Conservation (phyloP, 2,797 vertebrate genomes). For the Bradypus variegatus region DNA sequence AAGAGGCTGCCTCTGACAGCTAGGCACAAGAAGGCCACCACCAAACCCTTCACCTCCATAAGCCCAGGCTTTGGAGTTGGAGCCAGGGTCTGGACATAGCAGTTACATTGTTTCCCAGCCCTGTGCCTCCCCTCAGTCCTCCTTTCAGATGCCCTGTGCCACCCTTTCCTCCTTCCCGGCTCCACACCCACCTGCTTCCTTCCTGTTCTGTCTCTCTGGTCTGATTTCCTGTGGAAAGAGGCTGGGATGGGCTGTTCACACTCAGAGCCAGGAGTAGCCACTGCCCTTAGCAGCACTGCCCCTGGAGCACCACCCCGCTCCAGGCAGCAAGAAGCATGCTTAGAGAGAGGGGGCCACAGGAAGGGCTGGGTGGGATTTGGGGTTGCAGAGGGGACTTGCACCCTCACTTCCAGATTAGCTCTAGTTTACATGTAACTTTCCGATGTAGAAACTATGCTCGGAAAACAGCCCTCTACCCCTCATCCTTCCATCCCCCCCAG, state of each 20-base stretch:
- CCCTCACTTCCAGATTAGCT: background rate
- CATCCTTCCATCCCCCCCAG: background rate
- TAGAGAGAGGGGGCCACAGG: background rate
- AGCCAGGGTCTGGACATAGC: background rate
- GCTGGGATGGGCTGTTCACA: conserved; percentile 19
- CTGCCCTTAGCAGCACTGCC: background rate
- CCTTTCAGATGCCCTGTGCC: background rate
- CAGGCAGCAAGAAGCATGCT: background rate
- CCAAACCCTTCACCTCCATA: background rate
- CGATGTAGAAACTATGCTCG: background rate
- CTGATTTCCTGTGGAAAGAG: conserved; percentile 54
- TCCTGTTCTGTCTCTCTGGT: conserved; percentile 30
- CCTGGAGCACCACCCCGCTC: background rate
- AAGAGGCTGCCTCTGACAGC: background rate
- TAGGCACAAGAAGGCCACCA: background rate
- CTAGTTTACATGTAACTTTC: background rate
- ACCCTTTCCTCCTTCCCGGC: conserved; percentile 37
- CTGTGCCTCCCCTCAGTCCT: background rate
- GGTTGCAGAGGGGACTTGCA: background rate
- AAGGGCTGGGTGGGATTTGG: background rate
- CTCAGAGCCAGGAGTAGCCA: background rate
- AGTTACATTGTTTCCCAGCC: background rate
- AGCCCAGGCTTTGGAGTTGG: background rate
- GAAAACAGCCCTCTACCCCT: background rate
- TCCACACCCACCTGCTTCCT: conserved; percentile 56